These are phyloP conservation scores for Lochmaea crataegi DNA, from an alignment of 2,888 invertebrate genomes.

Conservation along the genomic window DNA sequence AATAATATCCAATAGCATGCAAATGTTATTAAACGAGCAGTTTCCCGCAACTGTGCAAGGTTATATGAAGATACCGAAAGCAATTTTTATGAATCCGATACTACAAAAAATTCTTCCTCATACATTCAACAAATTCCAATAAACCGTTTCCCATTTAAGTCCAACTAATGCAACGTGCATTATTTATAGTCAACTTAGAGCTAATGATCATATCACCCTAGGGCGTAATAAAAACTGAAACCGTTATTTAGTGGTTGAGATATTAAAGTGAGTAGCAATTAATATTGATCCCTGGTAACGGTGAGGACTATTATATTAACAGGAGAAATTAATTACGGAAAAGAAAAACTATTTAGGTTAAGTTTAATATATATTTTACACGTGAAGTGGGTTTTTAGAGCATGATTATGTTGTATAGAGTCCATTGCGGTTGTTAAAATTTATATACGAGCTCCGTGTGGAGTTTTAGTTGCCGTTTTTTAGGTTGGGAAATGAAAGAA, in stretches of 20 bases:
- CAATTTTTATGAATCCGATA: constrained; percentile 8
- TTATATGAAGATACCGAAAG: constrained; percentile 14
- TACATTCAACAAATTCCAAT: background rate
- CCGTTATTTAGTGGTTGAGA: background rate
- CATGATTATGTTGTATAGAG: background rate
- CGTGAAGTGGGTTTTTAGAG: background rate
- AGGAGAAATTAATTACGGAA: background rate
- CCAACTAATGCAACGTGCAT: background rate
- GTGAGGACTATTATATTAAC: background rate
- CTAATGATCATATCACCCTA: constrained; percentile 1
- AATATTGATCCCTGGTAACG: background rate
- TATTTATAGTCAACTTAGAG: background rate
- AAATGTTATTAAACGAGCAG: constrained; percentile 18
- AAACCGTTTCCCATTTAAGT: background rate
- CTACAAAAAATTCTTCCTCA: background rate
- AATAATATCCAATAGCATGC: constrained; percentile 10
- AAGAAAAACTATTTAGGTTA: background rate
- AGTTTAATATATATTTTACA: no score
- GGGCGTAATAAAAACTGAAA: background rate
- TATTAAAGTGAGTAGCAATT: background rate
- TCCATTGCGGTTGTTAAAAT: no score
- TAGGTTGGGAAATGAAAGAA: no score
- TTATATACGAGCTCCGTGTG: no score
- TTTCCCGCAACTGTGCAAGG: constrained; percentile 11
- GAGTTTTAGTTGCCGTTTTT: no score